Conservation (phyloP, 2,113 vertebrate genomes). For the Colossoma macropomum region DNA sequence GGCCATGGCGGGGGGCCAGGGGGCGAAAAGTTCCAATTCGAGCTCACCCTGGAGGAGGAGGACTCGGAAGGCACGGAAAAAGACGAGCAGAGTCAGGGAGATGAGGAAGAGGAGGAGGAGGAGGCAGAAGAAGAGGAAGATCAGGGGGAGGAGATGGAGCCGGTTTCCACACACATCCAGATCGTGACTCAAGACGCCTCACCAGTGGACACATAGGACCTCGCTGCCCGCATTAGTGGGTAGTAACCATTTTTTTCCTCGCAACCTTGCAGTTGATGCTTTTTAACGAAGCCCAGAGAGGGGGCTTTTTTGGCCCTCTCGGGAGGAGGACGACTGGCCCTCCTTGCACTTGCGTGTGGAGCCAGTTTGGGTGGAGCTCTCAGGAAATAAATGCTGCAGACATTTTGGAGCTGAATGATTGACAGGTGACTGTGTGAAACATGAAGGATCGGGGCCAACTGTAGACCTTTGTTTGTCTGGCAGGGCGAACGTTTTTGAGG, state of each 20-base stretch:
- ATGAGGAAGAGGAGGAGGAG: slow-evolving; percentile 90
- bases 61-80: slow-evolving; percentile 91
- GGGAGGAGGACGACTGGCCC: slow-evolving; percentile 72
- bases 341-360: slow-evolving; percentile 89
- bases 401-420: slow-evolving; percentile 75
- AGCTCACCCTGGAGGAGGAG: slow-evolving; percentile 96
- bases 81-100: slow-evolving; percentile 76
- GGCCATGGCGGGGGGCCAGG: slow-evolving; percentile 81
- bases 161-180: slow-evolving; percentile 78
- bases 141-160: slow-evolving; percentile 74
- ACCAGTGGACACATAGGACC: slow-evolving; percentile 90
- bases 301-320: slow-evolving; percentile 71
- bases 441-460: slow-evolving; percentile 77
- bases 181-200: slow-evolving; percentile 89
- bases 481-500: slow-evolving; percentile 68
- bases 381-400: slow-evolving; percentile 87
- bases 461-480: slow-evolving; percentile 63
- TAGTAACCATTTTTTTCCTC: slow-evolving; percentile 64
- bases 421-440: slow-evolving; percentile 64
- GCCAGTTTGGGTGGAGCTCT: slow-evolving; percentile 84
- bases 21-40: slow-evolving; percentile 96
- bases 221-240: slow-evolving; percentile 23
- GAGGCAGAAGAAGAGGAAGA: slow-evolving; percentile 77
- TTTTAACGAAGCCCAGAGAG: slow-evolving; percentile 77
- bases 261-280: slow-evolving; percentile 77